Evolutionary conservation across 30 jellyfish, hydroid and myxozoan genomes (phyloP).

Genomic region (Aurelia sp.): DNA sequence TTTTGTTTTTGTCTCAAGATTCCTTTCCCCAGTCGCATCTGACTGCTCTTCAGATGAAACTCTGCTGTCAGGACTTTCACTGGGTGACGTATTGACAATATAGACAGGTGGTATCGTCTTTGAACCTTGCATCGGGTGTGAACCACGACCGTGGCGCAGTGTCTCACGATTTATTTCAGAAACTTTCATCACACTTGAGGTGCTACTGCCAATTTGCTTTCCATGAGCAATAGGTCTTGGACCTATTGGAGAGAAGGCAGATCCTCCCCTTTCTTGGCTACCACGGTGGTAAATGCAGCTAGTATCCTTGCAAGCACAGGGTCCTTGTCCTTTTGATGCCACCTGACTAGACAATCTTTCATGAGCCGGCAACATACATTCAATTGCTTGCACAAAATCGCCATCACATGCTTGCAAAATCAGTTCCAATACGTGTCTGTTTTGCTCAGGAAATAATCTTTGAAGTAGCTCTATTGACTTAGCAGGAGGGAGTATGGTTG

Average conservation of each 20-base stretch:
- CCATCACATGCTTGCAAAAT: constrained; percentile 78
- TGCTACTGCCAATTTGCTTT: constrained; percentile 11
- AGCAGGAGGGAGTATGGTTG: constrained; percentile 22
- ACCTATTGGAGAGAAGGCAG: constrained; percentile 69
- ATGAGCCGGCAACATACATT: constrained; percentile 68
- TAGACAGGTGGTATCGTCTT: constrained; percentile 65
- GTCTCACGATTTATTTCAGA: constrained; percentile 23
- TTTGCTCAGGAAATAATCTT: constrained; percentile 73
- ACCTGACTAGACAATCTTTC: constrained; percentile 34
- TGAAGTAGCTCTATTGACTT: constrained; percentile 60
- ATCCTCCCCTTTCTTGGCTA: constrained; percentile 37
- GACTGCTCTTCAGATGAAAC: constrained; percentile 50
- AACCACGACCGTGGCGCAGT: not conserved
- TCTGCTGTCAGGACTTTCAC: constrained; percentile 63
- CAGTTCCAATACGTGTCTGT: constrained; percentile 66
- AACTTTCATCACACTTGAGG: not conserved
- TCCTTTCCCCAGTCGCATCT: constrained; percentile 12
- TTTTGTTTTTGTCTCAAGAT: constrained; percentile 17
- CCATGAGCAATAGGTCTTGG: constrained; percentile 35
- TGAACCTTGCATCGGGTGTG: constrained; percentile 11
- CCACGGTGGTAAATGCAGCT: constrained; percentile 37
- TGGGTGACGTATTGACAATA: constrained; percentile 70
- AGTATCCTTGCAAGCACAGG: constrained; percentile 62
- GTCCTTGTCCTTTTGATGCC: constrained; percentile 5
- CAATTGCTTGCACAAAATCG: constrained; percentile 67